Evolutionary conservation across 2,797 vertebrate species (phyloP).

Genomic region (Gymnodraco acuticeps): DNA sequence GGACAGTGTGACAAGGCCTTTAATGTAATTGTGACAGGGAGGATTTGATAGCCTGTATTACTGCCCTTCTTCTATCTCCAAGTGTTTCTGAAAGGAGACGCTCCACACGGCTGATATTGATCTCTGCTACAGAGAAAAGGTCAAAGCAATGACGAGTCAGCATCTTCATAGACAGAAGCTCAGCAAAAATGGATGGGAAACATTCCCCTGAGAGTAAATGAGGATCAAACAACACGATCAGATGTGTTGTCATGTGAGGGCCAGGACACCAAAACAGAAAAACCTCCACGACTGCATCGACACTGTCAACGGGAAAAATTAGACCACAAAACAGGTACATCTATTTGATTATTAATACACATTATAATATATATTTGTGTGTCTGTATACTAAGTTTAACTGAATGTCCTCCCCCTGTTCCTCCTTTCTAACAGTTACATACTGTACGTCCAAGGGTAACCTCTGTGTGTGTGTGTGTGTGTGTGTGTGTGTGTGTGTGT

Average conservation of each 20-base stretch:
- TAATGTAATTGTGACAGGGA: background rate
- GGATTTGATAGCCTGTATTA: background rate
- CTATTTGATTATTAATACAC: background rate
- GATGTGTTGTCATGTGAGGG: conserved; percentile 16
- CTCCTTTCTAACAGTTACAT: conserved; percentile 45
- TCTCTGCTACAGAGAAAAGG: conserved; percentile 37
- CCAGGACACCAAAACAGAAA: conserved; percentile 37
- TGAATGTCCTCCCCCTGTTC: conserved; percentile 42
- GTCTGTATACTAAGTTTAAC: conserved; percentile 25
- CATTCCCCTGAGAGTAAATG: background rate
- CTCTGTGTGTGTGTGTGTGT: conserved; percentile 34
- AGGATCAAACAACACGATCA: background rate
- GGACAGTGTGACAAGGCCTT: no score
- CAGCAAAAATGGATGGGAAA: background rate
- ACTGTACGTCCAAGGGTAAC: conserved; percentile 56
- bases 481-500: conserved; percentile 24
- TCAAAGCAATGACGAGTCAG: conserved; percentile 40
- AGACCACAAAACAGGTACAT: background rate
- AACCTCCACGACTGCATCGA: background rate
- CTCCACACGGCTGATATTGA: conserved; percentile 31
- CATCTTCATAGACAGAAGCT: conserved; percentile 1
- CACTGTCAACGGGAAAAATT: background rate
- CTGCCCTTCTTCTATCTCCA: background rate
- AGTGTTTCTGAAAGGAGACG: conserved; percentile 19
- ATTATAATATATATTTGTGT: background rate